Percentiles rank a stretch among this genome's conserved stretches.
These are phyloP conservation scores for Heliocidaris erythrogramma DNA, from an alignment of 35 echinoderm and acorn worm species.

Conservation along the genomic window DNA sequence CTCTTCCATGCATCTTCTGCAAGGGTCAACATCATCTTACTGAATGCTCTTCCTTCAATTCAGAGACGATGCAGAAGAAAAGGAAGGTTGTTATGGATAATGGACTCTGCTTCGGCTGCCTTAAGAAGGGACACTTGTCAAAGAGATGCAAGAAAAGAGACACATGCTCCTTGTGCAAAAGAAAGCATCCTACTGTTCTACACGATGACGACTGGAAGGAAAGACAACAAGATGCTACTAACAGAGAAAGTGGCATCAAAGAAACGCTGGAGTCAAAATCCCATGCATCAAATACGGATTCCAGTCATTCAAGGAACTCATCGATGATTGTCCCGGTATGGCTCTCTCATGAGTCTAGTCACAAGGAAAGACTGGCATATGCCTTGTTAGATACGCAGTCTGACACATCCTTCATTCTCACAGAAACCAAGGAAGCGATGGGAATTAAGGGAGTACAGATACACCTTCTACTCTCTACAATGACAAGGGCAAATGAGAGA, in stretches of 20 bases:
- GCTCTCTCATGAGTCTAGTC: constrained; percentile 59
- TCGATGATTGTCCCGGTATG: constrained; percentile 80
- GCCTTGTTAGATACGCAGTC: constrained; percentile 51
- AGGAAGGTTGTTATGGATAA: constrained; percentile 42
- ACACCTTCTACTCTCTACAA: constrained; percentile 34
- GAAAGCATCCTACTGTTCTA: constrained; percentile 64
- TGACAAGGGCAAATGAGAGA: constrained; percentile 33
- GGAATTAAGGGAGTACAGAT: constrained; percentile 20
- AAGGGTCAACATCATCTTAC: constrained; percentile 42
- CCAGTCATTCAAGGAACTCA: constrained; percentile 41
- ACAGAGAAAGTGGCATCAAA: neutral
- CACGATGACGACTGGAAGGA: constrained; percentile 43
- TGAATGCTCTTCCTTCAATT: constrained; percentile 54
- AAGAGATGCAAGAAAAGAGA: constrained; percentile 36
- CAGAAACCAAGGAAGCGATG: neutral
- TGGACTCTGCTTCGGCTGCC: constrained; percentile 62
- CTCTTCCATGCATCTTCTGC: constrained; percentile 47
- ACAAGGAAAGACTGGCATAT: constrained; percentile 54
- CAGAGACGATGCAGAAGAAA: constrained; percentile 31
- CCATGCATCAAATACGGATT: neutral
- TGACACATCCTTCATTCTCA: constrained; percentile 13
- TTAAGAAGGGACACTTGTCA: constrained; percentile 53
- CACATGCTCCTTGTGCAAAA: constrained; percentile 53
- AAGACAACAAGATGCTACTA: constrained; percentile 4
- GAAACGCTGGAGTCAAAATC: constrained; percentile 7